Evolutionary conservation across 2,888 invertebrate genomes (phyloP).

Genomic region (Eupithecia vulgata): DNA sequence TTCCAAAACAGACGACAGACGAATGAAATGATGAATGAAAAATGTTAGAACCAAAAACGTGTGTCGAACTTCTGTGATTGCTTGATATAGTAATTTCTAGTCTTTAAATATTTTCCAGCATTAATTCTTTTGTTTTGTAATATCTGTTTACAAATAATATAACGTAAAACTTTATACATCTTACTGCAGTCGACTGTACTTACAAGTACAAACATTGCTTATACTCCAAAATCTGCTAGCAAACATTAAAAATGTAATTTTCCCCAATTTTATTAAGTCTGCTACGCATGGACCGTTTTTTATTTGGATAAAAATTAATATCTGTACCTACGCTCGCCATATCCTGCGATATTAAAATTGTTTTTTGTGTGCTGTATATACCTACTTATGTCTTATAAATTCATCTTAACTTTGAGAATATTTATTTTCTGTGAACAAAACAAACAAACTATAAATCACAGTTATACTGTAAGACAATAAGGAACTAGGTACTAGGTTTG

Average conservation of each 20-base stretch:
- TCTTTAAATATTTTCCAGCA: background rate
- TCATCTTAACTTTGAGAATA: background rate
- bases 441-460: too few species aligned
- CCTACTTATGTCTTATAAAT: background rate
- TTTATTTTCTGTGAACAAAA: too few species aligned
- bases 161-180: background rate
- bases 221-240: background rate
- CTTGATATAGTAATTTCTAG: background rate
- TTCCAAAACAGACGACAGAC: background rate
- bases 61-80: background rate
- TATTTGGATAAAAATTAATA: conserved; percentile 7
- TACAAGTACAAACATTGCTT: background rate
- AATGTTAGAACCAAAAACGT: background rate
- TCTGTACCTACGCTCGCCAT: background rate
- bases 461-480: too few species aligned
- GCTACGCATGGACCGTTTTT: background rate
- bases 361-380: background rate
- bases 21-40: too few species aligned
- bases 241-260: conserved; percentile 1
- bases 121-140: background rate
- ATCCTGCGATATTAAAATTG: background rate
- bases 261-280: background rate
- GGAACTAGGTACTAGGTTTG: too few species aligned
- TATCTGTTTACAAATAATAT: background rate
- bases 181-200: background rate